Base-by-base conservation (phyloP, 2,113 vertebrate genomes). In the Corythornis madagascariensis region DNA sequence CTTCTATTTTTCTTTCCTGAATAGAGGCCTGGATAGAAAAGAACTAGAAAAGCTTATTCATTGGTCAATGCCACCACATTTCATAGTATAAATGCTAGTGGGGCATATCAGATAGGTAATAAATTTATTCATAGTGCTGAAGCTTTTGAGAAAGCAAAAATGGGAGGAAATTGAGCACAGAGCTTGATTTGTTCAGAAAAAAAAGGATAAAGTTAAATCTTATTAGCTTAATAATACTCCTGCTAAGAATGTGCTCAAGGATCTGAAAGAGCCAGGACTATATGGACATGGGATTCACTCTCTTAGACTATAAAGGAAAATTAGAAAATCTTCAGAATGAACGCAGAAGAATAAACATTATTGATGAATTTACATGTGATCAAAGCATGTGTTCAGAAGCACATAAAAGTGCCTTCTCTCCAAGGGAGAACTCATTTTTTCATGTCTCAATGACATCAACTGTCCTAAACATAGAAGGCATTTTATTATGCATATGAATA, bases 131-230 rank as follows among this genome's bases (percentile, higher is more conserved):
- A 72, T 50, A 69, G 12, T 59, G 28, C 25, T 84, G 35, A 89
- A 89, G 35, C 11, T 86, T 89, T 95, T 70, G 59, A 88, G 50
- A 84, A 87, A 57, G 40, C 70, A 91, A 76, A 93, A 87, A 93
- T 60, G 29, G 29, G 47, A 93, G 74, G 64, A 91, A 95, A 94
- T 63, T 61, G 53, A 86, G 59, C 55, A 60, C 22, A 82, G 77
- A 80, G 53, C 26, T 90, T 87, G 56, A 50, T 90, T 96, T 90
- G 10, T 89, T 94, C 66, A 91, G 65, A 92, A 73, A 38, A 38
- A 88, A 88, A 94, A 74, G 43, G 22, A 94, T 95, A 82, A 87
- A 96, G 84, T 85, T 91, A 96, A 95, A 94, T 56, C 67, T 71
- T 88, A 91, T 93, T 95, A 95, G 55, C 47, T 92, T 91, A 83